Conservation (phyloP, 2,113 vertebrate species). For the Upupa epops region DNA sequence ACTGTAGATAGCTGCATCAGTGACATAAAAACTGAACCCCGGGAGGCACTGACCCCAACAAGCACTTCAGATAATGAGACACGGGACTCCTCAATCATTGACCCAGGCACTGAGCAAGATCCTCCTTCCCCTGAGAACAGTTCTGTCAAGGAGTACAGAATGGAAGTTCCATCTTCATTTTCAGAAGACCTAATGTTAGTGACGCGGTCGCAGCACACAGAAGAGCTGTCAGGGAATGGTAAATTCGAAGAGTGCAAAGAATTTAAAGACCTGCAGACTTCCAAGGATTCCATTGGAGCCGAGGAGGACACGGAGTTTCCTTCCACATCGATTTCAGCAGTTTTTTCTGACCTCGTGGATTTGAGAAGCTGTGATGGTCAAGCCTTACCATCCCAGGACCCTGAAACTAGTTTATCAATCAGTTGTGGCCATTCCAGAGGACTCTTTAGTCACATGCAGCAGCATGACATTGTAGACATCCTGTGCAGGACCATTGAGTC, state of each 20-base stretch:
- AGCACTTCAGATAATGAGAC: conserved; percentile 97
- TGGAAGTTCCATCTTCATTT: conserved; percentile 86
- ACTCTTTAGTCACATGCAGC: conserved; percentile 81
- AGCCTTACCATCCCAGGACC: conserved; percentile 81
- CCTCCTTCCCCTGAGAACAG: conserved; percentile 87
- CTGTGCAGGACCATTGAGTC: conserved; percentile 97
- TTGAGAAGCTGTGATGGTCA: conserved; percentile 81
- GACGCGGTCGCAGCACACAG: conserved; percentile 72
- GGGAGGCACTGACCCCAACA: conserved; percentile 89
- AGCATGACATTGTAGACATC: conserved; percentile 94
- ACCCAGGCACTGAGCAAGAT: conserved; percentile 96
- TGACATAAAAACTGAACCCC: conserved; percentile 84
- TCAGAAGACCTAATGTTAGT: conserved; percentile 78
- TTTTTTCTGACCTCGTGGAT: conserved; percentile 82
- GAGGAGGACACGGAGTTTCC: conserved; percentile 85
- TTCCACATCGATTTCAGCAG: conserved; percentile 78
- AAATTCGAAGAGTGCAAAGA: conserved; percentile 81
- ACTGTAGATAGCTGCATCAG: conserved; percentile 74
- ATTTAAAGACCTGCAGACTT: conserved; percentile 74
- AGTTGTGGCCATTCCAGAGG: conserved; percentile 85
- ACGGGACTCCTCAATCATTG: conserved; percentile 97
- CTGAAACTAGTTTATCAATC: conserved; percentile 76
- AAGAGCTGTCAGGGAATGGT: conserved; percentile 60
- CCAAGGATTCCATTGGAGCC: conserved; percentile 74
- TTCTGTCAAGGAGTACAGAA: conserved; percentile 87